These are phyloP conservation scores for Hozukius guyotensis DNA, from an alignment of 2,797 vertebrate species.

Conservation along the genomic window DNA sequence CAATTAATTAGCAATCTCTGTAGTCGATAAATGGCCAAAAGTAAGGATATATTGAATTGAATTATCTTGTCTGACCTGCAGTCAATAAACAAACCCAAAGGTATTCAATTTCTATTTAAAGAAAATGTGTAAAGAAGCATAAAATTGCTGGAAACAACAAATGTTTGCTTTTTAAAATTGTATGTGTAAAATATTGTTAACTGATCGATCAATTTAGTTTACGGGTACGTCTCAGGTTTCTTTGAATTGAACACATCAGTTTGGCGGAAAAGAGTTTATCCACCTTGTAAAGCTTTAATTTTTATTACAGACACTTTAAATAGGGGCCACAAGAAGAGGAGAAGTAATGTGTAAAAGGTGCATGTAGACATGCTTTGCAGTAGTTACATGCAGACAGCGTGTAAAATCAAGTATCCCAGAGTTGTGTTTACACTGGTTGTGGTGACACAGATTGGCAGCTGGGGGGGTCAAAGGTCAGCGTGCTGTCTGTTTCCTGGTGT, in stretches of 20 bases:
- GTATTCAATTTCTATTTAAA: not conserved
- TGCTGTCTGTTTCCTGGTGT: not conserved
- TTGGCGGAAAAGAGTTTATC: not conserved
- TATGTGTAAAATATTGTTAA: not conserved
- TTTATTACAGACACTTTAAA: not conserved
- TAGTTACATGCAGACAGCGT: not conserved
- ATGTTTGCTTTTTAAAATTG: not conserved
- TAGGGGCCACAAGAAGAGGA: not conserved
- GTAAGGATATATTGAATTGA: not conserved
- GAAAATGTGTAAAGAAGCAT: not conserved
- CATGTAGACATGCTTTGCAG: not conserved
- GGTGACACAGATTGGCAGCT: not conserved
- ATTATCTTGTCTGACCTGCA: not conserved
- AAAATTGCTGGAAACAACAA: not conserved
- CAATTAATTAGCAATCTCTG: not conserved
- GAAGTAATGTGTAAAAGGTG: not conserved
- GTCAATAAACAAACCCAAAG: not conserved
- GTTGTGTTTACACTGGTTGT: not conserved
- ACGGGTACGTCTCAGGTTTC: not conserved
- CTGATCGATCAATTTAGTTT: not conserved
- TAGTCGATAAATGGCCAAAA: not conserved
- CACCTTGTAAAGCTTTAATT: not conserved
- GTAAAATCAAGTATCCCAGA: not conserved
- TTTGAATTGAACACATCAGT: not conserved
- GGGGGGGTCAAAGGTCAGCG: slow-evolving; percentile 14